Percentiles rank a stretch among this genome's conserved stretches.
These are phyloP conservation scores for Lates calcarifer DNA, from an alignment of 2,113 vertebrate species.

Conservation along the genomic window DNA sequence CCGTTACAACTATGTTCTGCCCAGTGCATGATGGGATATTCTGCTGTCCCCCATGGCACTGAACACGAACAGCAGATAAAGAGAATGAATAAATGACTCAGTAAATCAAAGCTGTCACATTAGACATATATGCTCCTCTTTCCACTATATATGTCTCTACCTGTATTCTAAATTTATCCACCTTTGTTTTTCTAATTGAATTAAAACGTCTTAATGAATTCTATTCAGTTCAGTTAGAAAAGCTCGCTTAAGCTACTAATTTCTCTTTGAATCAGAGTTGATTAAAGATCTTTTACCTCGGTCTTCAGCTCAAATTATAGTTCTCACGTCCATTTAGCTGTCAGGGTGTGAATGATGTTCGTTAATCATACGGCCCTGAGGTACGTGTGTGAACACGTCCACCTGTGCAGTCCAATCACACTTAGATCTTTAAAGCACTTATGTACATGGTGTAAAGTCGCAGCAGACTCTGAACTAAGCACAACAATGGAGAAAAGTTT, in stretches of 20 bases:
- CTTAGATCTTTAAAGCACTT: neutral
- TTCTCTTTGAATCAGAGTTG: neutral
- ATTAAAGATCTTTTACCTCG: neutral
- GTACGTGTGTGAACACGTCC: neutral
- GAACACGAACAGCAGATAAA: neutral
- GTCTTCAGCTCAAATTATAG: neutral
- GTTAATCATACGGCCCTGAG: neutral
- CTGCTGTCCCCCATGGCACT: neutral
- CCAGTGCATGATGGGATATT: conserved; percentile 8
- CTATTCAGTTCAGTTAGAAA: neutral
- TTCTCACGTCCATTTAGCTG: neutral
- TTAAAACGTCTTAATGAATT: neutral
- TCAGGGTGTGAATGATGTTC: neutral
- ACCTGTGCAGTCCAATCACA: neutral
- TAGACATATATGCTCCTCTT: neutral
- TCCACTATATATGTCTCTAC: neutral
- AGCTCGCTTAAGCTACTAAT: neutral
- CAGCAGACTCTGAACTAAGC: neutral
- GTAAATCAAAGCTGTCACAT: neutral
- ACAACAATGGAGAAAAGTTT: too few species aligned
- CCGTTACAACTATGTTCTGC: neutral
- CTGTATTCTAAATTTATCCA: neutral
- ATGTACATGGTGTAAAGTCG: neutral
- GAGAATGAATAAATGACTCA: neutral
- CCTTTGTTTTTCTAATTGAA: neutral